Evolutionary conservation across 2,113 vertebrate species (phyloP), one percentile per base, ranked within the genome.

Genomic region (Melanerpes aurifrons): DNA sequence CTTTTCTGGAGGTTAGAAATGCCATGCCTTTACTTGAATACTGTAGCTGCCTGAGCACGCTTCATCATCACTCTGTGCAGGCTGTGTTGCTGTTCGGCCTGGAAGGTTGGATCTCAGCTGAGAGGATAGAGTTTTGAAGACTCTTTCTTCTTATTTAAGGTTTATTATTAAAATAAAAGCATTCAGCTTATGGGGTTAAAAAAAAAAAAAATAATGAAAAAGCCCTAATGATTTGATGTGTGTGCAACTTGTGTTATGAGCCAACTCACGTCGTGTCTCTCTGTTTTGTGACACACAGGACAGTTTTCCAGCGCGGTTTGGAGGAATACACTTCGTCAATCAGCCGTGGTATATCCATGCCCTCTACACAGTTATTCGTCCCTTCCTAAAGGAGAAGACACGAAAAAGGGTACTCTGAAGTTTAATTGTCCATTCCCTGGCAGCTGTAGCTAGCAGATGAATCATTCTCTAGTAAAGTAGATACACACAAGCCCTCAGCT

Each of bases 331-430:
- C 97, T 99, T 99, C 68, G 99, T 99, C 96, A 99, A 99, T 95
- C 99, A 99, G 92, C 99, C 99, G 0, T 99, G 99, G 99, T 99
- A 99, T 95, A 99, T 99, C 96, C 99, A 99, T 83, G 99, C 99
- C 47, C 97, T 99, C 50, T 99, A 99, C 97, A 99, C 99, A 31
- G 99, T 99, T 91, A 99, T 99, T 90, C 97, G 99, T 16, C 99
- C 99, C 77, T 99, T 99, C 96, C 97, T 99, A 85, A 99, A 99
- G 95, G 99, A 99, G 98, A 99, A 99, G 97, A 99, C 99, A 93
- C 98, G 99, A 85, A 99, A 99, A 98, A 98, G 99, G 99, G 99
- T 99, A 97, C 97, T 97, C 45, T 91, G 69, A 45, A 57, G 45
- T 96, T 89, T 82, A 75, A 81, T 85, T 78, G 70, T 77, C 63